Evolutionary conservation across 2,888 invertebrate species (phyloP).

Genomic region (Eristalis tenax): DNA sequence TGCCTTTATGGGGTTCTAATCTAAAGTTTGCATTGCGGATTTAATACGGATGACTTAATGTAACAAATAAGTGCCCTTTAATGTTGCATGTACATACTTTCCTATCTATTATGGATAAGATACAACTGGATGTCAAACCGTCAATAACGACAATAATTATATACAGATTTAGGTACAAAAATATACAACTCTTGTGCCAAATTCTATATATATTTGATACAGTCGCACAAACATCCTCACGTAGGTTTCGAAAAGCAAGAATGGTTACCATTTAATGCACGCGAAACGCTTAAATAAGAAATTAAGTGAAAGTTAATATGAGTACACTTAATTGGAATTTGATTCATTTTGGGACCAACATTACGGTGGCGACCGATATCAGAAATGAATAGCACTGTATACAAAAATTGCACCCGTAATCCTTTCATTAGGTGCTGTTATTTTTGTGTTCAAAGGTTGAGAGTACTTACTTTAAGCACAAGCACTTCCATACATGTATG

Average conservation of each 20-base stretch:
- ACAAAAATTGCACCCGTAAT: slow-evolving; percentile 38
- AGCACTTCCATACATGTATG: too few species aligned
- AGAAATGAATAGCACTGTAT: slow-evolving; percentile 29
- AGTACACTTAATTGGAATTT: neutral
- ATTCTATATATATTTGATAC: too few species aligned
- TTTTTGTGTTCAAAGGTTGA: slow-evolving; percentile 5
- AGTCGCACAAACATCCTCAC: too few species aligned
- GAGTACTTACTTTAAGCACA: too few species aligned
- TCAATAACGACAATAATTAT: too few species aligned
- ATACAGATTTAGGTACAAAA: neutral
- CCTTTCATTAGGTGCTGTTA: slow-evolving; percentile 19
- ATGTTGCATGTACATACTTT: neutral
- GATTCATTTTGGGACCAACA: slow-evolving; percentile 3
- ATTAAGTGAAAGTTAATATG: too few species aligned
- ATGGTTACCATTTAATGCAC: too few species aligned
- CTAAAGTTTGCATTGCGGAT: slow-evolving; percentile 32
- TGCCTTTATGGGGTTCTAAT: slow-evolving; percentile 47
- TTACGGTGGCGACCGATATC: slow-evolving; percentile 42
- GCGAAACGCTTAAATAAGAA: too few species aligned
- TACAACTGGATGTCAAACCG: neutral
- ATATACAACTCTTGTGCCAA: too few species aligned
- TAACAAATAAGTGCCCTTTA: slow-evolving; percentile 23
- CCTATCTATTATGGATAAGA: neutral
- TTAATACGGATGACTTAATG: slow-evolving; percentile 29
- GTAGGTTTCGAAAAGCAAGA: too few species aligned